Percentiles rank a stretch among this genome's conserved stretches.
These are phyloP conservation scores for Gadus chalcogrammus DNA, from an alignment of 2,113 vertebrate genomes.

Conservation along the genomic window DNA sequence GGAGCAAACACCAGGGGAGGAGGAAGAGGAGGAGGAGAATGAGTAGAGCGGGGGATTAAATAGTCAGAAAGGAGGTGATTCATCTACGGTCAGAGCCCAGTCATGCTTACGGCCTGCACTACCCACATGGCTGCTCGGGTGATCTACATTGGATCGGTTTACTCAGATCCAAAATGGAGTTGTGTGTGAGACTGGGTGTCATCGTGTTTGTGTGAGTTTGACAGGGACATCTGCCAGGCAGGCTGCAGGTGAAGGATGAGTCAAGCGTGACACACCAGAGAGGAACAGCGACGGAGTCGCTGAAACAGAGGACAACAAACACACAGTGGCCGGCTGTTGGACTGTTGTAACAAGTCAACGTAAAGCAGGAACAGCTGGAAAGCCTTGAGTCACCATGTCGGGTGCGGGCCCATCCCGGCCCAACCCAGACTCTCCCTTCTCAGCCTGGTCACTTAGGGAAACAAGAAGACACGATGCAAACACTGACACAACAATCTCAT, in stretches of 20 bases:
- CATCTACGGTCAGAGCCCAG: constrained; percentile 27
- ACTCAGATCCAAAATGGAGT: too few relatives aligned
- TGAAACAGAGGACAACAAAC: constrained; percentile 35
- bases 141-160: constrained; percentile 6
- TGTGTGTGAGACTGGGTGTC: constrained; percentile 4
- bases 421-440: too few relatives aligned
- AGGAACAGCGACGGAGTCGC: not conserved
- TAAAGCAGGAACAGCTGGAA: not conserved
- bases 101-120: constrained; percentile 26
- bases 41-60: too few relatives aligned
- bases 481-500: too few relatives aligned
- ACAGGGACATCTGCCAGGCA: constrained; percentile 58
- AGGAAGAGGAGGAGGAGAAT: too few relatives aligned
- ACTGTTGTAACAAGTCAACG: constrained; percentile 13
- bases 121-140: constrained; percentile 29
- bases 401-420: too few relatives aligned
- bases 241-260: constrained; percentile 68
- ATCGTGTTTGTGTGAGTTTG: constrained; percentile 32
- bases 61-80: constrained; percentile 34
- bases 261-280: constrained; percentile 52
- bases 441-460: too few relatives aligned
- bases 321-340: constrained; percentile 27
- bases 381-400: not conserved
- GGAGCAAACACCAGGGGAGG: constrained; percentile 21
- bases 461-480: too few relatives aligned